Base-by-base conservation (phyloP, 2,113 vertebrate genomes). In the Chelonoidis abingdonii region DNA sequence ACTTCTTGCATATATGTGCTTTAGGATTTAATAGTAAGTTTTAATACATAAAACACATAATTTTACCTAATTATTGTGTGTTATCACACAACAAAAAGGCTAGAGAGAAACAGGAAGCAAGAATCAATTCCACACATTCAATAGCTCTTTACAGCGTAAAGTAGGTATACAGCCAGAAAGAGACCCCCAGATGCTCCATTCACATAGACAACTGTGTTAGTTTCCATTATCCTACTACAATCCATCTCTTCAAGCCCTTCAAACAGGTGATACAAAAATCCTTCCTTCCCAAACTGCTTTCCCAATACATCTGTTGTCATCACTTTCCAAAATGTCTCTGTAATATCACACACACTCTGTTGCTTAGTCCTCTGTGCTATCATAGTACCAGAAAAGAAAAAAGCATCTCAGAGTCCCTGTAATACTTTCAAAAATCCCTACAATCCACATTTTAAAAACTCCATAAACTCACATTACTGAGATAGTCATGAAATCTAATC, bases 361-460 rank as follows among this genome's bases (percentile, higher is more conserved):
- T 78, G 24, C 25, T 47, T 44, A 88, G 49, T 27, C 65, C 31
- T 21, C 19, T 78, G 44, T 78, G 13, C 38, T 54, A 38, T 53
- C 14, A 8, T 49, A 24, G 49, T 52, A 56, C 29, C 25, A 14
- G 31, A 44, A n/a, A 49, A 38, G 8, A 50, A n/a, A 72, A 41
- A 57, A 78, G 85, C 62, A 80, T 59, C 57, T 83, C 81, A 78
- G 59, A 89, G 35, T 56, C 80, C 80, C 80, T 86, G 83, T 91
- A 91, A 91, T 80, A 47, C 76, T 69, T 84, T 49, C n/a, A 50
- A 47, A 84, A 90, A 54, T 86, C 89, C 89, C 57, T 35, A 27
- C 62, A 86, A 86, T 80, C 76, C 83, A 57, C 83, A 79, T 84
- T 90, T 69, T 90, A 52, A 90, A 80, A 86, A 76, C 76, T 91